Percentiles rank a stretch among this genome's conserved stretches.
Conservation (phyloP, 1,140 invertebrate genomes). For the Phymorhynchus buccinoides region DNA sequence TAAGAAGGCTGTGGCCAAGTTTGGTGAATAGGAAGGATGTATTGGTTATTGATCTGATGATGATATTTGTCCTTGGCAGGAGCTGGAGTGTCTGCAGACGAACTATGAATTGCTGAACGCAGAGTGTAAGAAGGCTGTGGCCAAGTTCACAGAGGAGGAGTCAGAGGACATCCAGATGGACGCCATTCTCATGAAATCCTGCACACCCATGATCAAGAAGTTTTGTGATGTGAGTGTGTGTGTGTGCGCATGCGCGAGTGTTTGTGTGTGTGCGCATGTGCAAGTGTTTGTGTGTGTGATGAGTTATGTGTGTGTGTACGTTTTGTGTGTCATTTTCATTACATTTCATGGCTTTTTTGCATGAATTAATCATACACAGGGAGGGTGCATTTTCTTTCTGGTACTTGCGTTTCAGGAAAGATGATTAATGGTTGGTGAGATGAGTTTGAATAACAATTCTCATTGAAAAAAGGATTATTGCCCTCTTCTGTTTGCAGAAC, state of each 20-base stretch:
- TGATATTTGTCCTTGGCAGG: conserved; percentile 63
- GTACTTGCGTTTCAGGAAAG: too few species aligned
- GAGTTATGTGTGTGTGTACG: conserved; percentile 9
- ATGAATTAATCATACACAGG: too few species aligned
- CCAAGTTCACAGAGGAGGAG: conserved; percentile 92
- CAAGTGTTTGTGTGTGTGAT: conserved; percentile 22
- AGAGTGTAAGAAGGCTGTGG: conserved; percentile 83
- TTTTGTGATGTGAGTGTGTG: conserved; percentile 80
- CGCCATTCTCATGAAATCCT: conserved; percentile 85
- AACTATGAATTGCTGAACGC: conserved; percentile 82
- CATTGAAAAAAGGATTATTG: too few species aligned
- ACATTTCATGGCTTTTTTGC: too few species aligned
- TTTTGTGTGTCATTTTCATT: background rate
- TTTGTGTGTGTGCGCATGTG: conserved; percentile 14
- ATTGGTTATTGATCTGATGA: too few species aligned
- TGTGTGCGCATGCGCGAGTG: background rate
- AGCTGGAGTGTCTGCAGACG: conserved; percentile 92
- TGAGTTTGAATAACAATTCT: background rate
- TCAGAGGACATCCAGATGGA: conserved; percentile 89
- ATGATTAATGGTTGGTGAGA: too few species aligned
- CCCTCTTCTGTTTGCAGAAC: too few species aligned
- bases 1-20: too few species aligned
- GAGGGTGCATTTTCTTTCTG: too few species aligned
- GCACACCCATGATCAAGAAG: conserved; percentile 86
- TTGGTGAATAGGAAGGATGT: too few species aligned